Evolutionary conservation across 2,797 vertebrate genomes (phyloP).

Genomic region (Oryzias sinensis): DNA sequence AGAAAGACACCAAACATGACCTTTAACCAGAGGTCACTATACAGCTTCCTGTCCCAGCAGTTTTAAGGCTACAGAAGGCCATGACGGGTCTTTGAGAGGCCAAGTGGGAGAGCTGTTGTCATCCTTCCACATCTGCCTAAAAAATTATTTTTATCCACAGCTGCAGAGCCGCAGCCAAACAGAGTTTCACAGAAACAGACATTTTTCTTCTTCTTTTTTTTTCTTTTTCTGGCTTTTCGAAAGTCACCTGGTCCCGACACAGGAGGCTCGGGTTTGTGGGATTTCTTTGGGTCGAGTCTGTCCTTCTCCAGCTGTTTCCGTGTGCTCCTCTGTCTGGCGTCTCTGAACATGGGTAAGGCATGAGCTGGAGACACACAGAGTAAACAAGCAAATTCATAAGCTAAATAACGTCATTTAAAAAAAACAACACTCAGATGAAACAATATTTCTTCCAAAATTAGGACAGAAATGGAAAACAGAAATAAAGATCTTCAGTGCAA

Average conservation of each 20-base stretch:
- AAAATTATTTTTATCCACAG: slow-evolving; percentile 15
- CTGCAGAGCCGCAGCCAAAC: background rate
- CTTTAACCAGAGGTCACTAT: slow-evolving; percentile 16
- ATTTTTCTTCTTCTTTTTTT: background rate
- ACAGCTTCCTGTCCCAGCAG: slow-evolving; percentile 13
- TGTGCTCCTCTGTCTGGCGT: slow-evolving; percentile 94
- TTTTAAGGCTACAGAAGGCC: slow-evolving; percentile 28
- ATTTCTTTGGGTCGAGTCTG: slow-evolving; percentile 91
- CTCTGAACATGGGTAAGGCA: slow-evolving; percentile 96
- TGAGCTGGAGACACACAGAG: slow-evolving; percentile 81
- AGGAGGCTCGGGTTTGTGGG: slow-evolving; percentile 96
- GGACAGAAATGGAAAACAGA: no score
- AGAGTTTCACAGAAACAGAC: background rate
- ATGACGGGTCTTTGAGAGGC: slow-evolving; percentile 30
- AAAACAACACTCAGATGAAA: no score
- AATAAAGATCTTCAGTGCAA: no score
- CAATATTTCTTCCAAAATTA: no score
- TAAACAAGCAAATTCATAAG: slow-evolving; percentile 48
- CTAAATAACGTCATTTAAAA: slow-evolving; percentile 39
- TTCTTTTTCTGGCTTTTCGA: background rate
- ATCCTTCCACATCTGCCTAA: slow-evolving; percentile 35
- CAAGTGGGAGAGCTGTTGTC: slow-evolving; percentile 30
- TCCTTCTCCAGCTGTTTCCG: slow-evolving; percentile 98
- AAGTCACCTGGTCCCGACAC: slow-evolving; percentile 93
- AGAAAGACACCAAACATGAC: background rate